Conservation (phyloP, 2,113 vertebrate genomes). For the Osmerus eperlanus region DNA sequence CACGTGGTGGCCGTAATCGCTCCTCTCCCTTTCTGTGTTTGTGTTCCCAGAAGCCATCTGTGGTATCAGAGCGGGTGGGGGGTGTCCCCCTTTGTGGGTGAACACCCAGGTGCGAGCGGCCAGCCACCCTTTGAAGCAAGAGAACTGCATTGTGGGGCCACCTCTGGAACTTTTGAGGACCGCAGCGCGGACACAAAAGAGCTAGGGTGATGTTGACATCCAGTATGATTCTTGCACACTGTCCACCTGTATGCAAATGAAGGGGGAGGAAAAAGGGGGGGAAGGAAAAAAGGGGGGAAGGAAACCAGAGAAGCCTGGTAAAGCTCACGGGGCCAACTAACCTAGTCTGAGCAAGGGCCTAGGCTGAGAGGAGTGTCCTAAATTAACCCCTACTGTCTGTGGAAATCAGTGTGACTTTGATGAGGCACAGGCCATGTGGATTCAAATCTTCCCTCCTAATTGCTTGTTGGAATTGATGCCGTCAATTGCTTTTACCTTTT, state of each 20-base stretch:
- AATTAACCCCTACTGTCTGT: neutral
- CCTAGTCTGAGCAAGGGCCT: neutral
- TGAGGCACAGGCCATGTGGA: no score
- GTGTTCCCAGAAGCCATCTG: conserved; percentile 61
- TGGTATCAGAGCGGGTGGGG: conserved; percentile 49
- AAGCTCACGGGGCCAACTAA: neutral
- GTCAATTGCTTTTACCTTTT: no score
- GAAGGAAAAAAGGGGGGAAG: conserved; percentile 3
- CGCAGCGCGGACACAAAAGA: conserved; percentile 28
- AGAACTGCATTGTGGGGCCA: conserved; percentile 42
- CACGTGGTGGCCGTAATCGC: conserved; percentile 53
- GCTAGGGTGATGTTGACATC: conserved; percentile 19
- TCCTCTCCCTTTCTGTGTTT: conserved; percentile 36
- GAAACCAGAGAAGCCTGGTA: conserved; percentile 36
- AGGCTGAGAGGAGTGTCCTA: neutral
- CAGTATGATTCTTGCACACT: conserved; percentile 53
- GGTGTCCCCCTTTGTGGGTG: conserved; percentile 54
- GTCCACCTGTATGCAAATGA: conserved; percentile 70
- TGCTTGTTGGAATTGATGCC: no score
- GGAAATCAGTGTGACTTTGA: no score
- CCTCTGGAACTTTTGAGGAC: conserved; percentile 41
- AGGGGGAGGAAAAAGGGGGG: conserved; percentile 1
- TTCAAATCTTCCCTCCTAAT: no score
- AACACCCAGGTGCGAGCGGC: conserved; percentile 67
- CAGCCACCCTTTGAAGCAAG: conserved; percentile 56